Conservation (phyloP, 2,113 vertebrate species). For the Acrocephalus kingi region DNA sequence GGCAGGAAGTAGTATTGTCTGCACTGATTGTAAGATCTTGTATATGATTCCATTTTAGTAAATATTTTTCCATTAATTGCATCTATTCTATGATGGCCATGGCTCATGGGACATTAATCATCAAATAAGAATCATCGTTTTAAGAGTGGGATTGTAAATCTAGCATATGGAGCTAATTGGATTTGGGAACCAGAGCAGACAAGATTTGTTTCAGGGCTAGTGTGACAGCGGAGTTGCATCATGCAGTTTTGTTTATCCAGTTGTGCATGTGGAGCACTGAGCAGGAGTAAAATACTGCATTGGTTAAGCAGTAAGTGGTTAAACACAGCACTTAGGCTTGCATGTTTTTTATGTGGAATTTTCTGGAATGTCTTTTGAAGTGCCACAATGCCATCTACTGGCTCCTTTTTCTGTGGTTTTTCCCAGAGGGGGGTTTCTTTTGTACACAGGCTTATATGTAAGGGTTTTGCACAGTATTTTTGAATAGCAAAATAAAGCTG, state of each 20-base stretch:
- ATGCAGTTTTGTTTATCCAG: constrained; percentile 55
- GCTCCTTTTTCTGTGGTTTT: not conserved
- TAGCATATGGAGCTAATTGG: not conserved
- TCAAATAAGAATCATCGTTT: not conserved
- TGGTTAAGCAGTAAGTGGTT: constrained; percentile 68
- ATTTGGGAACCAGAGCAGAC: not conserved
- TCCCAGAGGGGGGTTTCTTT: not conserved
- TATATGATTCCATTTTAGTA: not conserved
- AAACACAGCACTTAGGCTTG: constrained; percentile 39
- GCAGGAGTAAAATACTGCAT: constrained; percentile 59
- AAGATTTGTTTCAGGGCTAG: not conserved
- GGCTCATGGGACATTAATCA: not conserved
- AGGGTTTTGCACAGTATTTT: not conserved
- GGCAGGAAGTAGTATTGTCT: not conserved
- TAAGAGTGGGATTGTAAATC: not conserved
- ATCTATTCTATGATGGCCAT: not conserved
- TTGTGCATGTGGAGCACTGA: constrained; percentile 60
- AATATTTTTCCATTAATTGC: not conserved
- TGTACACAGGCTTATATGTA: not conserved
- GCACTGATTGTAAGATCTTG: not conserved
- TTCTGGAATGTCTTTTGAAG: constrained; percentile 52
- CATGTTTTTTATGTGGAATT: constrained; percentile 10
- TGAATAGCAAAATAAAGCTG: not conserved
- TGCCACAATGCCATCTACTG: constrained; percentile 77
- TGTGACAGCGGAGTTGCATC: constrained; percentile 1